These are phyloP conservation scores for Cassiopea andromeda DNA, from an alignment of 30 jellyfish, hydroid and myxozoan species.

Conservation along the genomic window DNA sequence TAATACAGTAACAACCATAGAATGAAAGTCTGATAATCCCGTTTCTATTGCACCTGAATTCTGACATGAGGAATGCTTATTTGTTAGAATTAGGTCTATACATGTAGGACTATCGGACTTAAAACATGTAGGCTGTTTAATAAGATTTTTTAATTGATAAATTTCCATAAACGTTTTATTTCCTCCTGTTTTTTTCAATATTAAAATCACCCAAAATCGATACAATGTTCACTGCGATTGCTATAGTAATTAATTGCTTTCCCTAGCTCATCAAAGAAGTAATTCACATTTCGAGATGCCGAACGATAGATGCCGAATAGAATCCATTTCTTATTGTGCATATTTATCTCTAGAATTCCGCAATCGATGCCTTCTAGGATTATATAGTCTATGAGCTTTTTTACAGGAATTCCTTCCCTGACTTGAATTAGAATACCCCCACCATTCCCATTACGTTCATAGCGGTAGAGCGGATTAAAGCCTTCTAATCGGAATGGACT, in stretches of 20 bases:
- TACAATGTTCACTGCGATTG: neutral
- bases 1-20: too few relatives aligned
- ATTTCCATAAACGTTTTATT: neutral
- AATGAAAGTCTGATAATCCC: too few relatives aligned
- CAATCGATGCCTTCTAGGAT: slow-evolving; percentile 31
- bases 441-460: neutral
- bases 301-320: slow-evolving; percentile 9
- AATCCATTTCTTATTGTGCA: slow-evolving; percentile 23
- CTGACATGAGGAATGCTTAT: slow-evolving; percentile 17
- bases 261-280: slow-evolving; percentile 27
- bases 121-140: slow-evolving; percentile 36
- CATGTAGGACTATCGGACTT: slow-evolving; percentile 6
- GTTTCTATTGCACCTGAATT: neutral
- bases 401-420: neutral
- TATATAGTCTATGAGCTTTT: neutral
- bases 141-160: slow-evolving; percentile 14
- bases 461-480: neutral
- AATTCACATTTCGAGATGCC: slow-evolving; percentile 9
- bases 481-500: neutral
- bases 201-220: neutral
- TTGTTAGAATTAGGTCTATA: slow-evolving; percentile 4
- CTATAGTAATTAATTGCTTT: slow-evolving; percentile 3
- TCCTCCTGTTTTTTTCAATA: neutral
- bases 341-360: slow-evolving; percentile 4
- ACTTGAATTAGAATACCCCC: neutral